These are phyloP conservation scores for Adelognathus sp. DNA, from an alignment of 2,888 invertebrate genomes.

Conservation along the genomic window DNA sequence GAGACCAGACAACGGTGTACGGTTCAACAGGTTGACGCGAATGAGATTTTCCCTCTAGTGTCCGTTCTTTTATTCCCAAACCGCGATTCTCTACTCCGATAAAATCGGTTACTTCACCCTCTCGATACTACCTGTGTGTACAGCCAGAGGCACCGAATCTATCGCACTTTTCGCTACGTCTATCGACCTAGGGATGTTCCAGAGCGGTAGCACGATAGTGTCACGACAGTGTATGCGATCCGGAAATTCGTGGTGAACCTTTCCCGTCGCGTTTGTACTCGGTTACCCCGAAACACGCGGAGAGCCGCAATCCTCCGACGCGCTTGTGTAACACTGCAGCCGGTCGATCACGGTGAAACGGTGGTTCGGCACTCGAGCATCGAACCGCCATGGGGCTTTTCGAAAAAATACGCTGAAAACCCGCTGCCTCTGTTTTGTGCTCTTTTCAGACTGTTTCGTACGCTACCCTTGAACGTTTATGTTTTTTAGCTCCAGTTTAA, in stretches of 20 bases:
- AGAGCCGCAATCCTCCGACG: not conserved
- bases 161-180: slow-evolving; percentile 21
- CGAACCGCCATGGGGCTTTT: slow-evolving; percentile 1
- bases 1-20: slow-evolving; percentile 25
- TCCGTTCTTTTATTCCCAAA: not conserved
- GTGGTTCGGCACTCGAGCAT: not conserved
- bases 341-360: not conserved
- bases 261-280: not conserved
- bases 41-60: slow-evolving; percentile 69
- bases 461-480: no score
- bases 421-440: slow-evolving; percentile 12
- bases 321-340: not conserved
- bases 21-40: slow-evolving; percentile 72
- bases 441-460: not conserved
- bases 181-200: slow-evolving; percentile 25
- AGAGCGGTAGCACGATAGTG: not conserved
- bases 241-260: slow-evolving; percentile 11
- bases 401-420: slow-evolving; percentile 26
- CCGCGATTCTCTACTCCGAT: not conserved
- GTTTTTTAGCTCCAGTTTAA: no score
- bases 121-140: slow-evolving; percentile 1
- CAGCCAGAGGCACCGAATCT: not conserved
- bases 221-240: not conserved
- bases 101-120: not conserved
- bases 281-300: slow-evolving; percentile 17